Evolutionary conservation across 1,140 invertebrate species (phyloP).

Genomic region (Danaus plexippus): DNA sequence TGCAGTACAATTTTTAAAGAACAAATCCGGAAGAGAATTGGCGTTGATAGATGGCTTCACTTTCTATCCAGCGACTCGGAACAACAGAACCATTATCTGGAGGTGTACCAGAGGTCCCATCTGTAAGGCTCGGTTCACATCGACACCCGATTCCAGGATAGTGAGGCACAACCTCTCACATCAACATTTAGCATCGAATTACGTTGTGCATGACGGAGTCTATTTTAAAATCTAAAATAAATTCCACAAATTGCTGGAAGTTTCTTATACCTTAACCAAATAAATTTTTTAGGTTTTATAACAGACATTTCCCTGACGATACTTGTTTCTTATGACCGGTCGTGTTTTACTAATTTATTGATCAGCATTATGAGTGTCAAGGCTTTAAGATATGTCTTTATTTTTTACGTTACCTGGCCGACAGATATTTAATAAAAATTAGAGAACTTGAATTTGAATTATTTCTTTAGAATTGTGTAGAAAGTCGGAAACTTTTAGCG

Average conservation of each 20-base stretch:
- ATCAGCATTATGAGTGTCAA: no score
- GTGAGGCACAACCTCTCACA: constrained; percentile 3
- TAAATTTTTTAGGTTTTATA: no score
- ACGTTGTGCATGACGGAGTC: constrained; percentile 18
- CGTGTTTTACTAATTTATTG: no score
- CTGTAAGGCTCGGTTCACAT: constrained; percentile 21
- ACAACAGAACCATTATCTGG: constrained; percentile 14
- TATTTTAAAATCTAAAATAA: constrained; percentile 10
- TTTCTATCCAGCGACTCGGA: constrained; percentile 19
- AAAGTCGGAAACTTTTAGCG: no score
- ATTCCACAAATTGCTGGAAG: background rate
- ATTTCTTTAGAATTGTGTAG: no score
- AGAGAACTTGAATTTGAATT: no score
- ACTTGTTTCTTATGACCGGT: no score
- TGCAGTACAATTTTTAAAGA: constrained; percentile 7
- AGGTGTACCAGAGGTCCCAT: constrained; percentile 17
- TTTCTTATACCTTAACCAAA: background rate
- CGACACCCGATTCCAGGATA: background rate
- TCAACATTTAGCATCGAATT: no score
- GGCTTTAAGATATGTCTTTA: no score
- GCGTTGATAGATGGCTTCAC: constrained; percentile 23
- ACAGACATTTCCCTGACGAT: no score
- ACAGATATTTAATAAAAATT: no score
- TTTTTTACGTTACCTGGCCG: no score
- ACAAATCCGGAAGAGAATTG: constrained; percentile 17